A percentile compares a stretch with the other conserved stretches of the same genome.
Evolutionary conservation across 2,888 invertebrate species (phyloP).

Genomic region (Phymatocera aterrima): DNA sequence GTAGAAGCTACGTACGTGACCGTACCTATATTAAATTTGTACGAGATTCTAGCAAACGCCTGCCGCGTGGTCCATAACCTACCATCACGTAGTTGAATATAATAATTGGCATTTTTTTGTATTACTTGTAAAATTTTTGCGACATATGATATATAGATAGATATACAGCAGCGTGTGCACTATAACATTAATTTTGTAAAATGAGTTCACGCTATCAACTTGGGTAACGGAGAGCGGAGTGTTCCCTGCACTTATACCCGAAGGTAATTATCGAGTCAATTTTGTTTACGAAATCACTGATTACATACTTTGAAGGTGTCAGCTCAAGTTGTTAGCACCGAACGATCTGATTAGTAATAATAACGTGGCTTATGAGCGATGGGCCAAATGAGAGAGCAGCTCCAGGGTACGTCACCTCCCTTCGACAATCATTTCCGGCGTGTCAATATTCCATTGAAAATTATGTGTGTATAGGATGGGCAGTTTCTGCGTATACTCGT

Average conservation of each 20-base stretch:
- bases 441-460: constrained; percentile 28
- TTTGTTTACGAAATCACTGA: constrained; percentile 28
- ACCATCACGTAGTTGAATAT: too few species aligned
- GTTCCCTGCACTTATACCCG: neutral
- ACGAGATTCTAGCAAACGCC: neutral
- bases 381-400: constrained; percentile 25
- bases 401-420: constrained; percentile 7
- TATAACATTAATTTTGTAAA: neutral
- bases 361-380: neutral
- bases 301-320: constrained; percentile 1
- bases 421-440: constrained; percentile 20
- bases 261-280: constrained; percentile 18
- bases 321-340: constrained; percentile 18
- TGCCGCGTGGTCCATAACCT: neutral
- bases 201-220: neutral
- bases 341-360: constrained; percentile 26
- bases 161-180: too few species aligned
- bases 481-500: neutral
- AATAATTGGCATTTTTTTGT: too few species aligned
- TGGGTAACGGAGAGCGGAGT: neutral
- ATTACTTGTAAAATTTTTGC: too few species aligned
- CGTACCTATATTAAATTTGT: neutral
- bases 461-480: neutral
- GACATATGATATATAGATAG: too few species aligned
- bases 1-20: constrained; percentile 13